phyloP scores from a whole-genome alignment of 2,888 invertebrate genomes.

The Cecidostiba fungosa region DNA sequence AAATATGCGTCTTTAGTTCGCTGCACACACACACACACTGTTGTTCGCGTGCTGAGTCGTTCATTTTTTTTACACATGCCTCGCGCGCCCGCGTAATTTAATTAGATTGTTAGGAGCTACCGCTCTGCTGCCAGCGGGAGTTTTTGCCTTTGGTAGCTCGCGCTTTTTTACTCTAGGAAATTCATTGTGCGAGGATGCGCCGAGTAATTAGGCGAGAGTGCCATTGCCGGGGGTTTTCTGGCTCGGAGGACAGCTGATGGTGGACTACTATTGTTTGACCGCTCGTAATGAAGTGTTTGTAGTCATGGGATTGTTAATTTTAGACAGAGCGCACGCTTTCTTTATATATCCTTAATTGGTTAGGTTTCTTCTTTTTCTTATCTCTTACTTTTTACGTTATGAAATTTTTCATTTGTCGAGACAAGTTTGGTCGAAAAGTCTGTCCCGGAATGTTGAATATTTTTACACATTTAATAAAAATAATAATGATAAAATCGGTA shows the following conservation, averaged over 20 bases:
- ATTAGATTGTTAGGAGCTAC: not conserved
- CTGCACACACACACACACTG: slow-evolving; percentile 7
- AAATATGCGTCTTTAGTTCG: slow-evolving; percentile 53
- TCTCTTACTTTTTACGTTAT: not conserved
- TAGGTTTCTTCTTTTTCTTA: not conserved
- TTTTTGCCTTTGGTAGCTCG: not conserved
- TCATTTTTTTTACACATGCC: not conserved
- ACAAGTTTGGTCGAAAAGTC: no score
- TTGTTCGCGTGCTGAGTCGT: not conserved
- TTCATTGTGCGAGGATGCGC: not conserved
- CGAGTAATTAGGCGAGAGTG: not conserved
- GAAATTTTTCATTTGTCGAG: no score
- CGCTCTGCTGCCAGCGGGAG: not conserved
- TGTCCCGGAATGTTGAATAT: no score
- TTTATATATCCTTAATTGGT: not conserved
- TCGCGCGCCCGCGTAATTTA: not conserved
- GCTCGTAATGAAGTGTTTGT: not conserved
- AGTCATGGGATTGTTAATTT: not conserved
- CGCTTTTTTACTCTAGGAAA: not conserved
- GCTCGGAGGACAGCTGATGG: not conserved
- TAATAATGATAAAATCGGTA: no score
- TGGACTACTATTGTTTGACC: not conserved
- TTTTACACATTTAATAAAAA: no score
- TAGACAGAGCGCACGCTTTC: not conserved
- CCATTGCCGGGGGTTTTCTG: not conserved